Conservation (phyloP, 1,140 invertebrate species). For the Drosophila nikananu region DNA sequence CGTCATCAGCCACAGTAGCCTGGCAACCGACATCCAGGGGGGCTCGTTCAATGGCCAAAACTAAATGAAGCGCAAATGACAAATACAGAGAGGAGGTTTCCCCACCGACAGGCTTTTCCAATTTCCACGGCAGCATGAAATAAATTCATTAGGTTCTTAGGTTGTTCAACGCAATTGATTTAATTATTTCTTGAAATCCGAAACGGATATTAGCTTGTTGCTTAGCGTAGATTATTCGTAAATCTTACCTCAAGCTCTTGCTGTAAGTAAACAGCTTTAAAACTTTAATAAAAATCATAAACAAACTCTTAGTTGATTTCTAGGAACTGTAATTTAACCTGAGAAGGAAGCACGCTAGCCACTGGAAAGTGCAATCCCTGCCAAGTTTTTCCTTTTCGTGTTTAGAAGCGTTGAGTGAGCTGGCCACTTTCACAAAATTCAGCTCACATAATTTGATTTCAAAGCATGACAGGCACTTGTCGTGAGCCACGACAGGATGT, state of each 20-base stretch:
- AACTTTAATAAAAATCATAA: not conserved
- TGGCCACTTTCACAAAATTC: conserved; percentile 4
- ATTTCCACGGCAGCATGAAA: conserved; percentile 15
- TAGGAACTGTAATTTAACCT: not conserved
- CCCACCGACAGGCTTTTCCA: conserved; percentile 1
- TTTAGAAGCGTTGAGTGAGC: not conserved
- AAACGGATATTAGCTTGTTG: not conserved
- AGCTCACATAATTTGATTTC: conserved; percentile 16
- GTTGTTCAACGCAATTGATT: conserved; percentile 14
- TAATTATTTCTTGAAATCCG: conserved; percentile 5
- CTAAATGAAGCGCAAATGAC: conserved; percentile 57
- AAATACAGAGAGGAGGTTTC: conserved; percentile 39
- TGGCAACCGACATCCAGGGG: not conserved
- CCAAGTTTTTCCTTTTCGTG: not conserved
- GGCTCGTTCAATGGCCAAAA: conserved; percentile 12
- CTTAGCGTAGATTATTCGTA: not conserved
- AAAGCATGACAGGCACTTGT: conserved; percentile 21
- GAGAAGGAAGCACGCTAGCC: not conserved
- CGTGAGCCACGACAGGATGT: conserved; percentile 11
- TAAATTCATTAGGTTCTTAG: conserved; percentile 35
- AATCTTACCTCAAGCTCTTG: not conserved
- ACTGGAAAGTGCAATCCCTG: conserved; percentile 10
- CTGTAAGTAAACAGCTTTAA: not conserved
- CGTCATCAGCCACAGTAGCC: conserved; percentile 10
- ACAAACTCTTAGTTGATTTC: not conserved